These are phyloP conservation scores for Sapajus apella DNA, from an alignment of 2,113 vertebrate species.

Conservation along the genomic window DNA sequence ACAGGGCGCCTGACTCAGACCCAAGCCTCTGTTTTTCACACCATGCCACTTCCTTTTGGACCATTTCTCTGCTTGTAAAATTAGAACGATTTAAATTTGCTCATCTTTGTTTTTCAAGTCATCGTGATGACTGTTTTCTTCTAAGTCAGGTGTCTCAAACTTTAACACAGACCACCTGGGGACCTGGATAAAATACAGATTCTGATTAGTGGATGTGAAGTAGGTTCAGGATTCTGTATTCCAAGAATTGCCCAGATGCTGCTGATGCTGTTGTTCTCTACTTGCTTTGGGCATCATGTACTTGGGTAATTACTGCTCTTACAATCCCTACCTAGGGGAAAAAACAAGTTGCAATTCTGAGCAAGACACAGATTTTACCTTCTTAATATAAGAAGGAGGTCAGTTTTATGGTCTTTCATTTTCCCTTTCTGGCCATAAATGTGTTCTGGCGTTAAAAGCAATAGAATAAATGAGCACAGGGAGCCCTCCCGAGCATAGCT, in stretches of 20 bases:
- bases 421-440: background rate
- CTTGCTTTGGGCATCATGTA: background rate
- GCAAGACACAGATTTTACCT: background rate
- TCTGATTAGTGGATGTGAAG: background rate
- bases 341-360: background rate
- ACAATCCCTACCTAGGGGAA: background rate
- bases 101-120: background rate
- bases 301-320: background rate
- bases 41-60: rapidly evolving
- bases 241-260: background rate
- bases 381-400: background rate
- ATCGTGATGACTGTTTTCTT: background rate
- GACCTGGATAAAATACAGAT: background rate
- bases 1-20: rapidly evolving
- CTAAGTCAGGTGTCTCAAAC: background rate
- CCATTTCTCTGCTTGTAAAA: background rate
- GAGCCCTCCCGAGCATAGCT: background rate
- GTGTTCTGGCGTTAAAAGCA: background rate
- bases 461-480: too few species aligned
- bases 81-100: background rate
- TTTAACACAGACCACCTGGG: background rate
- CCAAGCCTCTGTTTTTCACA: background rate
- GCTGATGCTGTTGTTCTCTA: background rate
- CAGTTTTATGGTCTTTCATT: background rate
- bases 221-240: background rate